Evolutionary conservation across 2,797 vertebrate species (phyloP).

Genomic region (Argyrosomus regius): DNA sequence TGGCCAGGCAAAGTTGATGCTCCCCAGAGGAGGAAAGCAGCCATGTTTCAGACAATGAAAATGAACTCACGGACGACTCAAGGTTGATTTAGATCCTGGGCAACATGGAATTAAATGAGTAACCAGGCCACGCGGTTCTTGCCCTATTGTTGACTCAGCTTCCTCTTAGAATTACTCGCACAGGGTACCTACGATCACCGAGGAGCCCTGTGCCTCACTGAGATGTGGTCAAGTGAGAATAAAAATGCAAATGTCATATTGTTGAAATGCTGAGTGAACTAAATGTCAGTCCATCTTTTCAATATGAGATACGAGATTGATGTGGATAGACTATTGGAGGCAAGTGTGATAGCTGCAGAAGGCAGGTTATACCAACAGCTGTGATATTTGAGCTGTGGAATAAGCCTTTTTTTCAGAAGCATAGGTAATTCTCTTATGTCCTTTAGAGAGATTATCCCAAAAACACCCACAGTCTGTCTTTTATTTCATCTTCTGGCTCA

Average conservation of each 20-base stretch:
- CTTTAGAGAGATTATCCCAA: conserved; percentile 73
- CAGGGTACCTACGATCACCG: conserved; percentile 42
- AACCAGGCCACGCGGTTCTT: conserved; percentile 58
- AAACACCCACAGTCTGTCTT: conserved; percentile 66
- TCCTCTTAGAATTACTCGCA: conserved; percentile 56
- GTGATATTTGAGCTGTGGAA: conserved; percentile 81
- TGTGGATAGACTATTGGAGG: conserved; percentile 65
- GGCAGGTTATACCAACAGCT: conserved; percentile 79
- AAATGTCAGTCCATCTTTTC: conserved; percentile 81
- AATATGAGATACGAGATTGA: conserved; percentile 78
- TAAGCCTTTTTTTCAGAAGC: conserved; percentile 66
- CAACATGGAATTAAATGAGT: conserved; percentile 77
- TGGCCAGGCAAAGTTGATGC: conserved; percentile 83
- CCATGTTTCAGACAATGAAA: conserved; percentile 82
- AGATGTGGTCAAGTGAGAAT: conserved; percentile 78
- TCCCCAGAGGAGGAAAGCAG: conserved; percentile 80
- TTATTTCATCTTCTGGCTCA: conserved; percentile 44
- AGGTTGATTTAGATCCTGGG: conserved; percentile 83
- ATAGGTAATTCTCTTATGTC: conserved; percentile 71
- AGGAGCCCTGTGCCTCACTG: conserved; percentile 43
- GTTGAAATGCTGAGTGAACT: conserved; percentile 79
- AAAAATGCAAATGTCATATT: conserved; percentile 83
- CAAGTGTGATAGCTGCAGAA: conserved; percentile 68
- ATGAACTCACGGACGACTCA: conserved; percentile 81
- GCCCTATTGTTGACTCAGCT: conserved; percentile 70